These are phyloP conservation scores for Oryzias woworae DNA, from an alignment of 2,113 vertebrate genomes.

Conservation along the genomic window DNA sequence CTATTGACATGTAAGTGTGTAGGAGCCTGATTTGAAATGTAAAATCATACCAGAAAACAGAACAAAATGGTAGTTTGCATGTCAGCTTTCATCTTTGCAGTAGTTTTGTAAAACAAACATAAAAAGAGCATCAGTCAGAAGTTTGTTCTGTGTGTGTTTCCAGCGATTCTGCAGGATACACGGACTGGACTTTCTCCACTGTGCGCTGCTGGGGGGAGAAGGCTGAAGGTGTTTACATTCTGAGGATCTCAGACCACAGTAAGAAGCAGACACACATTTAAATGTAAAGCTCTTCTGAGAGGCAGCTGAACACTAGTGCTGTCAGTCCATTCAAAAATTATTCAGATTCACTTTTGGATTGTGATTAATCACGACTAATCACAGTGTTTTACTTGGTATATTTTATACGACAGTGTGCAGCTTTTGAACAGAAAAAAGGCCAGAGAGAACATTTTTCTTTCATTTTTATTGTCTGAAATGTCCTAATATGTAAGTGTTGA, in stretches of 20 bases:
- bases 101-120: neutral
- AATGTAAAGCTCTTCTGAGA: neutral
- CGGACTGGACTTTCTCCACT: slow-evolving; percentile 95
- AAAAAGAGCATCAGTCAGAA: neutral
- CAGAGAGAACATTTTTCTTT: no score
- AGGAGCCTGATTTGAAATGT: neutral
- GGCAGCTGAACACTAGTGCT: neutral
- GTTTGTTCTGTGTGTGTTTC: neutral
- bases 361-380: no score
- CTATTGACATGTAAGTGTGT: slow-evolving; percentile 76
- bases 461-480: no score
- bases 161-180: slow-evolving; percentile 85
- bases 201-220: slow-evolving; percentile 96
- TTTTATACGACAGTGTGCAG: no score
- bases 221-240: slow-evolving; percentile 84
- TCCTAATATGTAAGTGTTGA: no score
- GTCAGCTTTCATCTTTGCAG: neutral
- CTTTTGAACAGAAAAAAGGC: no score
- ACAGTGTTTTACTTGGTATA: no score
- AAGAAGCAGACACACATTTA: slow-evolving; percentile 18
- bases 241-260: slow-evolving; percentile 86
- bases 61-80: neutral
- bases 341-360: no score
- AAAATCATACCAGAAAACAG: no score
- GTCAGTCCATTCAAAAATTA: neutral